Evolutionary conservation across 2,888 invertebrate species (phyloP).

Genomic region (Eupithecia subfuscata): DNA sequence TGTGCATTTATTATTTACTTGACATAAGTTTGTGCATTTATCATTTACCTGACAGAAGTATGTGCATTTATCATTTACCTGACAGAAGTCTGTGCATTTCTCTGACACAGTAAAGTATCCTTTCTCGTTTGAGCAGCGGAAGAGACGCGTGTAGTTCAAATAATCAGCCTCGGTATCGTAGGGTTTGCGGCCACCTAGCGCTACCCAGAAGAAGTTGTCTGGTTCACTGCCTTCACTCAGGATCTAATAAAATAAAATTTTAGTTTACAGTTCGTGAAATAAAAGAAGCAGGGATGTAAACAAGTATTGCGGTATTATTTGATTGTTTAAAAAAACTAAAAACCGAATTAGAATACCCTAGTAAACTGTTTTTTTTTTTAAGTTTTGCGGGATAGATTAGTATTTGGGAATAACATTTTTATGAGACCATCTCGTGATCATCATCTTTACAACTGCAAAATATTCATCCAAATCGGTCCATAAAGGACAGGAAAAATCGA

Average conservation of each 20-base stretch:
- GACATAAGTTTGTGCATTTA: too few species aligned
- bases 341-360: too few species aligned
- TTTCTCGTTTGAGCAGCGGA: constrained; percentile 99
- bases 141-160: constrained; percentile 96
- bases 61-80: constrained; percentile 84
- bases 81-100: constrained; percentile 99
- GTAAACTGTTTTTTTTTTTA: too few species aligned
- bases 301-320: too few species aligned
- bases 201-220: constrained; percentile 99
- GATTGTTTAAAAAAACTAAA: too few species aligned
- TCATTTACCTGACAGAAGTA: background rate
- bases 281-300: too few species aligned
- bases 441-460: too few species aligned
- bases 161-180: constrained; percentile 95
- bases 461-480: too few species aligned
- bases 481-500: too few species aligned
- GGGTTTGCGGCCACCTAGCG: constrained; percentile 94
- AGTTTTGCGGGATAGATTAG: too few species aligned
- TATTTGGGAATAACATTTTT: too few species aligned
- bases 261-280: background rate
- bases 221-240: constrained; percentile 97
- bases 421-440: too few species aligned
- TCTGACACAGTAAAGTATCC: constrained; percentile 99
- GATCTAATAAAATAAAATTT: constrained; percentile 80
- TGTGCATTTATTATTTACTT: constrained; percentile 90